phyloP scores from a whole-genome alignment of 2,888 invertebrate species.

The Drosophila colorata region DNA sequence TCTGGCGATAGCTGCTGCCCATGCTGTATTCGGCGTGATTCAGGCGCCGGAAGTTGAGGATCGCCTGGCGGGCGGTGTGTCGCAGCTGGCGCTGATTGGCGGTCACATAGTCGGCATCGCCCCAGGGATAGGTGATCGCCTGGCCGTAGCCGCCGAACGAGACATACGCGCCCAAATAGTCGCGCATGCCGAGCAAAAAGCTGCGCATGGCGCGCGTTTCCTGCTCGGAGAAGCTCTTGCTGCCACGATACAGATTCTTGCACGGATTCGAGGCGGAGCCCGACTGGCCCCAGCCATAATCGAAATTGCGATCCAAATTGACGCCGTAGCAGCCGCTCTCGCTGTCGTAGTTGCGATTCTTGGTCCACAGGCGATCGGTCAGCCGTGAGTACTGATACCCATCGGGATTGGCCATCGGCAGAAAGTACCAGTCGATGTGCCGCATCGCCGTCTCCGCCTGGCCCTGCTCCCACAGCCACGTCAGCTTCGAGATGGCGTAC shows the following conservation, averaged over 20 bases:
- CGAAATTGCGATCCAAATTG: conserved; percentile 94
- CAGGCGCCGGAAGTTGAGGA: conserved; percentile 75
- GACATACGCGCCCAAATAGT: conserved; percentile 78
- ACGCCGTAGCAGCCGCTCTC: conserved; percentile 89
- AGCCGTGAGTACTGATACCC: conserved; percentile 94
- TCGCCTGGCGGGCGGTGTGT: conserved; percentile 71
- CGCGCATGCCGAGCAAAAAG: conserved; percentile 84
- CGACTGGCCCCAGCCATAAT: conserved; percentile 93
- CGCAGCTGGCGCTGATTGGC: conserved; percentile 76
- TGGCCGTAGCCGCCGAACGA: conserved; percentile 85
- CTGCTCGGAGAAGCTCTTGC: conserved; percentile 93
- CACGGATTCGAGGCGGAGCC: conserved; percentile 92
- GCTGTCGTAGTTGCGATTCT: conserved; percentile 88
- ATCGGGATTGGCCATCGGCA: conserved; percentile 92
- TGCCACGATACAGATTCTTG: conserved; percentile 91
- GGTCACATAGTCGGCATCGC: conserved; percentile 83
- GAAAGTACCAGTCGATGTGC: conserved; percentile 93
- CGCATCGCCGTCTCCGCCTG: conserved; percentile 87
- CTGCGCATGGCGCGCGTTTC: conserved; percentile 90
- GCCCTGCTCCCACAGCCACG: conserved; percentile 86
- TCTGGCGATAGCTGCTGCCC: conserved; percentile 81
- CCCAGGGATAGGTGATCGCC: conserved; percentile 85
- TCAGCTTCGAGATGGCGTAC: conserved; percentile 90
- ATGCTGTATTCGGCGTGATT: conserved; percentile 81
- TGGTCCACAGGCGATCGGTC: conserved; percentile 93